These are phyloP conservation scores for Myopa tessellatipennis DNA, from an alignment of 2,888 invertebrate genomes.

Conservation along the genomic window DNA sequence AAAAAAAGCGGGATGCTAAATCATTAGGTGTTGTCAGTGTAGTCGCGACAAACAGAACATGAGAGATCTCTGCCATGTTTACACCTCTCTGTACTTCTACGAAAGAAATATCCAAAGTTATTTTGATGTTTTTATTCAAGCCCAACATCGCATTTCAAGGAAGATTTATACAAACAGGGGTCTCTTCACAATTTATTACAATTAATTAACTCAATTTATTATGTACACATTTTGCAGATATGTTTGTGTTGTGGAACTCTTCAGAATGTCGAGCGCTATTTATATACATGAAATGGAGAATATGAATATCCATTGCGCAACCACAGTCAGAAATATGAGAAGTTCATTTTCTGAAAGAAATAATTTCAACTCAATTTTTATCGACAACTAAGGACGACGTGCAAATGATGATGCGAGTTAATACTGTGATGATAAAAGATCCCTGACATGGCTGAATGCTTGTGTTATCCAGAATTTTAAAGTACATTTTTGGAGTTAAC, in stretches of 20 bases:
- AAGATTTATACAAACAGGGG: slow-evolving; percentile 28
- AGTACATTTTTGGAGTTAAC: too few species aligned
- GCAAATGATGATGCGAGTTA: slow-evolving; percentile 32
- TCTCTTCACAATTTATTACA: slow-evolving; percentile 8
- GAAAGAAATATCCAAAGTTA: slow-evolving; percentile 31
- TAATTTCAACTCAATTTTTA: slow-evolving; percentile 62
- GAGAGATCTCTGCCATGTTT: slow-evolving; percentile 4
- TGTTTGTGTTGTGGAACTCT: slow-evolving; percentile 32
- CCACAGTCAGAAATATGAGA: slow-evolving; percentile 66
- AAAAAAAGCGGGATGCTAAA: slow-evolving; percentile 23
- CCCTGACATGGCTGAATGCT: background rate
- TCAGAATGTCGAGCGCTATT: slow-evolving; percentile 28
- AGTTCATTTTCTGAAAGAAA: slow-evolving; percentile 67
- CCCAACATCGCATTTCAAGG: slow-evolving; percentile 23
- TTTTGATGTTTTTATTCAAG: slow-evolving; percentile 34
- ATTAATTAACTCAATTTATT: slow-evolving; percentile 3
- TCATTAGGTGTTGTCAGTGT: slow-evolving; percentile 38
- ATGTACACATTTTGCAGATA: slow-evolving; percentile 32
- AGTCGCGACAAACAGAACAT: slow-evolving; percentile 28
- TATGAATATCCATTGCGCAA: slow-evolving; percentile 58
- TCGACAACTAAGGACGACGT: slow-evolving; percentile 38
- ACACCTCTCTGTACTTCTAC: background rate
- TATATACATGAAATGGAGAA: slow-evolving; percentile 34
- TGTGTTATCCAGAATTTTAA: background rate
- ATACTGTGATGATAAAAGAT: slow-evolving; percentile 27